A percentile compares a stretch with the other conserved stretches of the same genome.
These are phyloP conservation scores for Eutolmus rufibarbis DNA, from an alignment of 2,888 invertebrate genomes.

Conservation along the genomic window DNA sequence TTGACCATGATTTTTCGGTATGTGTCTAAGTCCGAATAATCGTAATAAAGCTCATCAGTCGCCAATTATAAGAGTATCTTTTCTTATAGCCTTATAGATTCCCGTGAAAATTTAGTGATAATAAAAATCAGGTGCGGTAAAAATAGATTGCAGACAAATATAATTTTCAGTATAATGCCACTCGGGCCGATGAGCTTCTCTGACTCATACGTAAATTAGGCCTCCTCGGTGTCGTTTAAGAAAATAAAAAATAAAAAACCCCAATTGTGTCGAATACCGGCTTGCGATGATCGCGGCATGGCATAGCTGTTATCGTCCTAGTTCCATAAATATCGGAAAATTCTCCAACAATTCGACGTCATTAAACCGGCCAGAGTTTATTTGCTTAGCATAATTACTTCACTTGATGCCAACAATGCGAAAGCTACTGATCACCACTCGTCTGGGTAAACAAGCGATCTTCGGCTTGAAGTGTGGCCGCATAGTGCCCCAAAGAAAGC, in stretches of 20 bases:
- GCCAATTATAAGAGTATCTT: background rate
- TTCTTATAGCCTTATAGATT: background rate
- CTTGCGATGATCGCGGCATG: background rate
- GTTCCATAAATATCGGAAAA: background rate
- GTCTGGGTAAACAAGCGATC: background rate
- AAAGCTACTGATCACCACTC: background rate
- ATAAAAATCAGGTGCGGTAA: background rate
- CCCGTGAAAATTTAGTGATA: background rate
- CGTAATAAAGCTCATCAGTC: background rate
- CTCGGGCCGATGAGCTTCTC: background rate
- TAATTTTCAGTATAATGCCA: background rate
- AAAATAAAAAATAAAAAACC: background rate
- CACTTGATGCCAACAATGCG: background rate
- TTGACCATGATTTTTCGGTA: no score
- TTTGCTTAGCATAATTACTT: background rate
- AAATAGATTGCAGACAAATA: background rate
- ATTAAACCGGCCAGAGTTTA: background rate
- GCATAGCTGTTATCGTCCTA: background rate
- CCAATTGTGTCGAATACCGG: background rate
- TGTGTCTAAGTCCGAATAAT: no score
- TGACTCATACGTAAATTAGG: background rate
- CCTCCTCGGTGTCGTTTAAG: background rate
- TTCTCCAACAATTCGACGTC: background rate
- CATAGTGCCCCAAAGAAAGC: background rate
- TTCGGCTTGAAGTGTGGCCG: background rate